Conservation (phyloP, 2,113 vertebrate genomes). For the Thalassoma bifasciatum region DNA sequence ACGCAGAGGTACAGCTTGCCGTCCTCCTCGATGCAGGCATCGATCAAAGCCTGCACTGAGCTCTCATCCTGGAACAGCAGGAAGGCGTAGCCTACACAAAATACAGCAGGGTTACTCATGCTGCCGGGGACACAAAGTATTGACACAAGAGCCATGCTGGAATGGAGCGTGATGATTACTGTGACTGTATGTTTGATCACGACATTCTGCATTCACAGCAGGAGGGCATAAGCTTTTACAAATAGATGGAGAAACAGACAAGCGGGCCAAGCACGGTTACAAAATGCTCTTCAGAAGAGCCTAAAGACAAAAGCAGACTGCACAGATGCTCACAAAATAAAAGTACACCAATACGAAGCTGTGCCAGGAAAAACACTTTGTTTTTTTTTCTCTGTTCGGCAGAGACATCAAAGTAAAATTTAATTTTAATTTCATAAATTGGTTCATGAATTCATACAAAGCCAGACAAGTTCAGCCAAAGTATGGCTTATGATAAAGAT, state of each 20-base stretch:
- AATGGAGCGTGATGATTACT: constrained; percentile 33
- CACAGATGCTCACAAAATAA: constrained; percentile 17
- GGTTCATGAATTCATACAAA: not conserved
- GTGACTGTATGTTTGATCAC: constrained; percentile 29
- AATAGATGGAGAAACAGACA: constrained; percentile 20
- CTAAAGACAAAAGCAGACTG: constrained; percentile 11
- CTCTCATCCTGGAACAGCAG: constrained; percentile 99
- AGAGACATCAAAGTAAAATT: not conserved
- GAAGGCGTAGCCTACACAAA: constrained; percentile 92
- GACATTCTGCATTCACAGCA: constrained; percentile 36
- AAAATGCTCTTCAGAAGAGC: constrained; percentile 19
- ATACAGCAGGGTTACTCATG: constrained; percentile 37
- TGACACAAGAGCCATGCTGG: constrained; percentile 31
- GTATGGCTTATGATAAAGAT: not conserved
- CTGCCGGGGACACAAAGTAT: constrained; percentile 9
- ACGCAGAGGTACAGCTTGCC: constrained; percentile 98
- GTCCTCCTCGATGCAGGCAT: constrained; percentile 98
- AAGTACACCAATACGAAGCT: not conserved
- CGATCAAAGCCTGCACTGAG: constrained; percentile 98
- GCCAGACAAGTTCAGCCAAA: not conserved
- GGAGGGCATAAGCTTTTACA: constrained; percentile 38
- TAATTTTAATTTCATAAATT: not conserved
- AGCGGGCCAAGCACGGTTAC: constrained; percentile 20
- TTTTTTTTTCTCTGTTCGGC: not conserved
- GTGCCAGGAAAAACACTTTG: not conserved